Percentiles rank a stretch among this genome's conserved stretches.
Evolutionary conservation across 2,113 vertebrate genomes (phyloP).

Genomic region (Galbula dea): DNA sequence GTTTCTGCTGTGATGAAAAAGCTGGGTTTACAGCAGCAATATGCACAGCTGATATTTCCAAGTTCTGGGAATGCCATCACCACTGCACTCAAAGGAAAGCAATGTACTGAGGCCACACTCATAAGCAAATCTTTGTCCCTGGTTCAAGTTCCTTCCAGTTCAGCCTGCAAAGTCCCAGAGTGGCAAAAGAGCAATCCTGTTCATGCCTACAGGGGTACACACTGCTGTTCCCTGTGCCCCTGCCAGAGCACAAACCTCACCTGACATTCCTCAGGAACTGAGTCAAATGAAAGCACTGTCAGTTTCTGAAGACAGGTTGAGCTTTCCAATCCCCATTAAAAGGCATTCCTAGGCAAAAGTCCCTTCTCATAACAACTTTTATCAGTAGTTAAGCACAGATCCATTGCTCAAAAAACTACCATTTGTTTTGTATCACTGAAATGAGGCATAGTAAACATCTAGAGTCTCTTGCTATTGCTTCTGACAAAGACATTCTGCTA

Average conservation of each 20-base stretch:
- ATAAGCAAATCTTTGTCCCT: background rate
- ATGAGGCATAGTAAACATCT: background rate
- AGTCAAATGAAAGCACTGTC: background rate
- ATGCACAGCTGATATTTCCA: background rate
- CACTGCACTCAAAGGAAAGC: background rate
- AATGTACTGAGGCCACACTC: background rate
- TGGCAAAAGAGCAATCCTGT: background rate
- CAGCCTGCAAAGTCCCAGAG: background rate
- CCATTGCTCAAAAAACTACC: background rate
- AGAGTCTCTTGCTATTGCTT: background rate
- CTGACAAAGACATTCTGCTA: background rate
- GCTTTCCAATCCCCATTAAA: background rate
- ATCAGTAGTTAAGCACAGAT: background rate
- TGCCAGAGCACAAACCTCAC: background rate
- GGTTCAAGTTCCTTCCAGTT: background rate
- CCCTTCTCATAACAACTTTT: background rate
- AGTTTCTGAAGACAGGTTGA: background rate
- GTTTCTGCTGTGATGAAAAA: background rate
- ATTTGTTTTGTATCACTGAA: background rate
- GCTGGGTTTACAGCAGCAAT: background rate
- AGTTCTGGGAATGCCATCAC: background rate
- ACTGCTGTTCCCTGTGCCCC: background rate
- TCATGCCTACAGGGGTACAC: background rate
- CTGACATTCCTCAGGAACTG: background rate
- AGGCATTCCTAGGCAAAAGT: background rate